phyloP scores from a whole-genome alignment of 2,113 vertebrate genomes.

The Gnathonemus echidnorhynchus region DNA sequence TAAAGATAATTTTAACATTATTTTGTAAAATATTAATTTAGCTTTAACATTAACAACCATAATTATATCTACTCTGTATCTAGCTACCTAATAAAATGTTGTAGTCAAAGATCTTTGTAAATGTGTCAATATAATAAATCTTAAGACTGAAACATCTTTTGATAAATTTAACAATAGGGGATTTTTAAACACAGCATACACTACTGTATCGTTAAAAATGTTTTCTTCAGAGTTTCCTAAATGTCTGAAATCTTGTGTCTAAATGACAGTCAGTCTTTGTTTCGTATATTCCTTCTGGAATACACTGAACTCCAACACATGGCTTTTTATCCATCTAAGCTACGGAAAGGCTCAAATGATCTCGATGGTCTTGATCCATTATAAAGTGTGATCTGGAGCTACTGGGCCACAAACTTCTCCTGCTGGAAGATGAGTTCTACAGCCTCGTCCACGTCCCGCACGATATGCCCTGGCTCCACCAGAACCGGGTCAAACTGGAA shows the following conservation, averaged over 20 bases:
- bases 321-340: neutral
- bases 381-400: neutral
- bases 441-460: slow-evolving; percentile 72
- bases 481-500: slow-evolving; percentile 64
- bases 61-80: neutral
- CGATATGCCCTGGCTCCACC: slow-evolving; percentile 63
- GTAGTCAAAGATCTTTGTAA: neutral
- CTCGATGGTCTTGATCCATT: neutral
- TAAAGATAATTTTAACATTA: neutral
- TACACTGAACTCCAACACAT: neutral
- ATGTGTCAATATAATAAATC: neutral
- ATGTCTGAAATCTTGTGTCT: neutral
- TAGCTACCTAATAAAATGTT: neutral
- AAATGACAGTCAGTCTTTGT: neutral
- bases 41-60: neutral
- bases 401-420: slow-evolving; percentile 56
- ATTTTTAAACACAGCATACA: neutral
- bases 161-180: neutral
- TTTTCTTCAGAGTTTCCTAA: neutral
- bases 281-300: neutral
- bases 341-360: neutral
- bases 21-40: neutral
- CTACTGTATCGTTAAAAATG: neutral
- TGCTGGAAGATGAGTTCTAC: slow-evolving; percentile 73
- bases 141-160: neutral